phyloP scores from a whole-genome alignment of 2,888 invertebrate species.

The Polylopha cassiicola region DNA sequence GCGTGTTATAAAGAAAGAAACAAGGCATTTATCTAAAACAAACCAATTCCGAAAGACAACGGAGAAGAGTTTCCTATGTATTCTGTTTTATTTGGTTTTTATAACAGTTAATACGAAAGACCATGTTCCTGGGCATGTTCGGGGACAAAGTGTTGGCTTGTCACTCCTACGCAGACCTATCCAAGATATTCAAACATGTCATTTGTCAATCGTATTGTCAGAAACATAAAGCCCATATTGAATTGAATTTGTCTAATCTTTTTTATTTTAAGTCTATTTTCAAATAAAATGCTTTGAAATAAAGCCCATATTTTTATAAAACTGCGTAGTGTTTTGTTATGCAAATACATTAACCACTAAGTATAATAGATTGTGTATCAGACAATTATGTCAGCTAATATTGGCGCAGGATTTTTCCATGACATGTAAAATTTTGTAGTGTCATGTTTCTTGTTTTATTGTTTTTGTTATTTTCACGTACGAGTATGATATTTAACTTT shows the following conservation, averaged over 20 bases:
- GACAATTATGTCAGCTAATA: slow-evolving; percentile 9
- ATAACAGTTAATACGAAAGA: slow-evolving; percentile 20
- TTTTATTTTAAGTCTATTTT: too few relatives aligned
- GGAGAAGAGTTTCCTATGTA: too few relatives aligned
- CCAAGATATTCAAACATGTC: not conserved
- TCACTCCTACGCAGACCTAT: slow-evolving; percentile 24
- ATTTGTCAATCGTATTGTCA: too few relatives aligned
- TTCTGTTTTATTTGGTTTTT: slow-evolving; percentile 19
- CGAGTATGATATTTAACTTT: too few relatives aligned
- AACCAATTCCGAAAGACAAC: slow-evolving; percentile 8
- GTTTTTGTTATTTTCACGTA: not conserved
- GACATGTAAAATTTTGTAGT: too few relatives aligned
- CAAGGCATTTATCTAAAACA: slow-evolving; percentile 17
- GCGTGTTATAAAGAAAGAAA: slow-evolving; percentile 16
- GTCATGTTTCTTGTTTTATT: too few relatives aligned
- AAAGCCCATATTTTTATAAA: slow-evolving; percentile 2
- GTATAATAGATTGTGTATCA: slow-evolving; percentile 5
- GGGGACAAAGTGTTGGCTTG: slow-evolving; percentile 28
- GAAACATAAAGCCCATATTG: too few relatives aligned
- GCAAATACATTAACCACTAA: slow-evolving; percentile 13
- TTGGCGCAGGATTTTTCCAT: slow-evolving; percentile 3
- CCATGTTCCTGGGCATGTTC: slow-evolving; percentile 5
- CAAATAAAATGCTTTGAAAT: slow-evolving; percentile 1
- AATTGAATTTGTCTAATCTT: too few relatives aligned
- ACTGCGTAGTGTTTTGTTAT: slow-evolving; percentile 10